Evolutionary conservation across 2,888 invertebrate species (phyloP), one percentile per base, ranked within the genome.

Genomic region (Anthophora plumipes): DNA sequence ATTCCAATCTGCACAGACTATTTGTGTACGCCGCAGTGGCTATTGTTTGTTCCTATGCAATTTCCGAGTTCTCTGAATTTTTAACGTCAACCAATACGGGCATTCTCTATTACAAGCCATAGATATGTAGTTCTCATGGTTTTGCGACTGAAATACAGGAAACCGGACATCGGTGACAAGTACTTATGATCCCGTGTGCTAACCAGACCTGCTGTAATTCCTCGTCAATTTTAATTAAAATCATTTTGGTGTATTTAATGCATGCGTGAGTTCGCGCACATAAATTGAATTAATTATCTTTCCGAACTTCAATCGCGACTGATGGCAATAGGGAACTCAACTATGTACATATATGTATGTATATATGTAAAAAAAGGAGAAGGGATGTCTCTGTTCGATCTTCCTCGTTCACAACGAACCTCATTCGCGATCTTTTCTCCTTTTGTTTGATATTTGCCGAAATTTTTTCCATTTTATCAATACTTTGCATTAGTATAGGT

Each of bases 261-360:
- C 76, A 72, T 37, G 74, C 85, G 25, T 76, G 64, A 41, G 50
- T 43, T 54, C 83, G 74, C 39, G 52, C 83, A 61, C 81, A 80
- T 80, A 89, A 88, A 89, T 89, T 84, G 88, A 88, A 80, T 87
- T 85, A 88, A 89, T 89, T 89, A 89, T 80, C 82, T 76, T 64
- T 17, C 76, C 68, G 76, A 63, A 74, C 85, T 82, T 81, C 80
- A 72, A 70, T 68, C 82, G 57, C 39, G 50, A 46, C 46, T 63
- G 78, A 63, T 57, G 46, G 57, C 31, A 52, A 31, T 37, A 41
- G 61, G 60, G 43, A 48, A 20, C n/a, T n/a, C 54, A 31, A 60
- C 20, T 63, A 17, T 37, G 63, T 41, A 41, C n/a, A n/a, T n/a
- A n/a, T n/a, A n/a, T n/a, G n/a, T n/a, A n/a, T n/a, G n/a, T n/a